Evolutionary conservation across 2,113 vertebrate species (phyloP).

Genomic region (Microcebus ravelobensis): DNA sequence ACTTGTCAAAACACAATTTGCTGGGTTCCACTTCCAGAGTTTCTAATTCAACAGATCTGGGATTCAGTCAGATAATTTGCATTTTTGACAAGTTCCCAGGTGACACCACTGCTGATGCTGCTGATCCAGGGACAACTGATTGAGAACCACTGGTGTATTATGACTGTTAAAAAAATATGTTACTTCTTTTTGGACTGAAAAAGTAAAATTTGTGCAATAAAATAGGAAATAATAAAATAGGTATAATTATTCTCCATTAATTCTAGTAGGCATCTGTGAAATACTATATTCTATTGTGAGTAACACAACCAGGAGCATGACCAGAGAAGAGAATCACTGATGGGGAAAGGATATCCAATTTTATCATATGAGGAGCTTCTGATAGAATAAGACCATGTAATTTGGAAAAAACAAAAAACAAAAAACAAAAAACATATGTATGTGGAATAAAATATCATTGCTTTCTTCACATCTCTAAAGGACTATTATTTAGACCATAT

Average conservation of each 20-base stretch:
- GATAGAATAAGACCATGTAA: neutral
- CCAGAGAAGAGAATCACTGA: neutral
- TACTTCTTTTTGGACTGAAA: neutral
- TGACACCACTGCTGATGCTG: neutral
- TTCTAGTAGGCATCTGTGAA: neutral
- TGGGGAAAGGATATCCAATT: neutral
- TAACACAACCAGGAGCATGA: neutral
- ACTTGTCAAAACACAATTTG: neutral
- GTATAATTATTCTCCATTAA: neutral
- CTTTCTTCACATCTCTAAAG: neutral
- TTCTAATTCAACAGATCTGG: neutral
- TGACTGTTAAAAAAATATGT: neutral
- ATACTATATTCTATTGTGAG: neutral
- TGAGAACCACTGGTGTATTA: neutral
- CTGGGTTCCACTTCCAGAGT: neutral
- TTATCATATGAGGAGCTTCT: neutral
- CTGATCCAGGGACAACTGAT: neutral
- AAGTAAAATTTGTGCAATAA: neutral
- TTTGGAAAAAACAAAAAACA: neutral
- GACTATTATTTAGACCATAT: neutral
- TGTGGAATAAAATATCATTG: neutral
- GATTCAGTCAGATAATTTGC: neutral
- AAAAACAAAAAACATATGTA: neutral
- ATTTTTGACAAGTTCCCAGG: neutral
- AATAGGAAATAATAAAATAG: neutral